Base-by-base conservation (phyloP, 1,140 invertebrate species). In the Eciton burchellii region DNA sequence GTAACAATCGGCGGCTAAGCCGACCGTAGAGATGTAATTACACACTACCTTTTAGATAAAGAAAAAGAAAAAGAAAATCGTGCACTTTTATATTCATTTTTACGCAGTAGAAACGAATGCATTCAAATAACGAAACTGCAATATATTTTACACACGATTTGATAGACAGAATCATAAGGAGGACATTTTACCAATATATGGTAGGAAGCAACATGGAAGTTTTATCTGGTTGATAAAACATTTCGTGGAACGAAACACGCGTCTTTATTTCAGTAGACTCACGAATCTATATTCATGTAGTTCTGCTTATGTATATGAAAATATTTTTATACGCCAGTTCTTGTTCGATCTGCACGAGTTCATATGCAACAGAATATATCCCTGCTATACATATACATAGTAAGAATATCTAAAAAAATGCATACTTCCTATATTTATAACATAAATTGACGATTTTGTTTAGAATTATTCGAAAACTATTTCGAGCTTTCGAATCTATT, bases 121-220 rank as follows among this genome's bases (percentile, higher is more conserved):
- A 57, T 77, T 77, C 63, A 79, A 57, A 79, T 79, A 57, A 79
- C 63, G 74, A 79, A 79, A 79, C 74, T 79, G 74, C 74, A 79
- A 79, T 56, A 26, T 62, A 62, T 62, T 41, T 62, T 41, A 62
- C 59, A 35, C 29, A 54, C 35, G 6, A n/a, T 54, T 54, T 9
- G 52, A 5, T 19, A 54, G n/a, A 54, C 52, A 8, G 8, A n/a
- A 54, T 54, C n/a, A 5, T 62, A 62, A n/a, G n/a, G n/a, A n/a
- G n/a, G 59, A 41, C 1, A 56, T 24, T 63, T 12, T 63, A 49
- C 19, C 8, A 62, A 62, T 41, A 14, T 71, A 72, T 62, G 11
- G 3, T 35, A 63, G n/a, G 52, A 54, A 19, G n/a, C 52, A 6
- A 6, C 35, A 35, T 35, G 52, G 52, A 54, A 54, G 52, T 54